Conservation (phyloP, 2,888 invertebrate species). For the Odontocerum albicorne region DNA sequence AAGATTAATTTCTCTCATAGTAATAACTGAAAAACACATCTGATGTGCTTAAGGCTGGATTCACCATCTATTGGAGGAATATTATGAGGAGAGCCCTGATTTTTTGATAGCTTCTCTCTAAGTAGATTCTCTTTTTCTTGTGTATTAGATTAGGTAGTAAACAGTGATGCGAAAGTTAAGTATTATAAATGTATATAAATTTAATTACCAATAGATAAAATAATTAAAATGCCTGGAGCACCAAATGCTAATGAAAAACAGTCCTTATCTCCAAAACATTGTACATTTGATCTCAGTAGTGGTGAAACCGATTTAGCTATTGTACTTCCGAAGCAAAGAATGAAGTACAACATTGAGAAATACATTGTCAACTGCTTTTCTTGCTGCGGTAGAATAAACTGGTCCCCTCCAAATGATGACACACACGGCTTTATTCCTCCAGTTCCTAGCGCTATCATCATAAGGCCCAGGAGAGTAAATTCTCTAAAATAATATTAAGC, state of each 20-base stretch:
- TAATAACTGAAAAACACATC: too few species aligned
- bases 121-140: too few species aligned
- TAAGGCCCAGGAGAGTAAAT: slow-evolving; percentile 66
- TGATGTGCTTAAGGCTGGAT: too few species aligned
- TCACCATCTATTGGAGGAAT: too few species aligned
- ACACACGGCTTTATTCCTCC: slow-evolving; percentile 86
- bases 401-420: slow-evolving; percentile 80
- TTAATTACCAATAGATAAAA: slow-evolving; percentile 65
- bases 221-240: slow-evolving; percentile 72
- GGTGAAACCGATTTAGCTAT: slow-evolving; percentile 76
- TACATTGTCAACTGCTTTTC: slow-evolving; percentile 66
- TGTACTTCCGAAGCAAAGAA: slow-evolving; percentile 65
- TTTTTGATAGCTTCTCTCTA: too few species aligned
- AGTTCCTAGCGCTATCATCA: slow-evolving; percentile 73
- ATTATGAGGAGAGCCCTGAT: too few species aligned
- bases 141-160: too few species aligned
- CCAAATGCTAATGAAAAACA: slow-evolving; percentile 77
- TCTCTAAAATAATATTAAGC: slow-evolving; percentile 46
- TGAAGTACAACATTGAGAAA: slow-evolving; percentile 78
- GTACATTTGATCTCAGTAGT: slow-evolving; percentile 66
- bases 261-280: slow-evolving; percentile 65
- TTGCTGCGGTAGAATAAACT: slow-evolving; percentile 67
- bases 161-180: too few species aligned
- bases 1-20: too few species aligned
- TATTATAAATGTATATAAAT: not conserved